A percentile compares a stretch with the other conserved stretches of the same genome.
Evolutionary conservation across 2,888 invertebrate genomes (phyloP).

Genomic region (Leptura quadrifasciata): DNA sequence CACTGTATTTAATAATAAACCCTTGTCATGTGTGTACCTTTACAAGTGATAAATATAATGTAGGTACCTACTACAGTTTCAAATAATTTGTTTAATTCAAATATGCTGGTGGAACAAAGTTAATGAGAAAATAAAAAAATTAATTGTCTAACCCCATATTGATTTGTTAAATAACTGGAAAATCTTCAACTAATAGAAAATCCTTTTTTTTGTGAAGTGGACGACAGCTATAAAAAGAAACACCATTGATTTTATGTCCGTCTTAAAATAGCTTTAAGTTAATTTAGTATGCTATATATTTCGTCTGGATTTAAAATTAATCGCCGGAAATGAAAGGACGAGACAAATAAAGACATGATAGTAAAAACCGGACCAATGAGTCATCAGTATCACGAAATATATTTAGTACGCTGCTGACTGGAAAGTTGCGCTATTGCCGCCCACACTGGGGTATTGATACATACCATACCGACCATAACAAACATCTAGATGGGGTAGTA

Average conservation of each 20-base stretch:
- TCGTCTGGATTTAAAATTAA: slow-evolving; percentile 1
- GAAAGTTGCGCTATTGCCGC: not conserved
- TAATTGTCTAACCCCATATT: no score
- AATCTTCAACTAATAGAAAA: not conserved
- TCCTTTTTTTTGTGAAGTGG: not conserved
- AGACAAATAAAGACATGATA: slow-evolving; percentile 1
- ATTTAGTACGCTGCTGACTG: slow-evolving; percentile 4
- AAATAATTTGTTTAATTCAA: no score
- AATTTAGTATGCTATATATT: not conserved
- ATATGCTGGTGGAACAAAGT: no score
- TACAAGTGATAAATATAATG: no score
- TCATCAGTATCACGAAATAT: not conserved
- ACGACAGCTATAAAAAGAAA: not conserved
- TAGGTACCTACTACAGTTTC: no score
- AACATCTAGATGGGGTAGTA: slow-evolving; percentile 20
- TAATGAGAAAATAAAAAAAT: no score
- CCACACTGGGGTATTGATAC: slow-evolving; percentile 11
- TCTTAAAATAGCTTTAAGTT: slow-evolving; percentile 6
- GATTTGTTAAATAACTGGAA: no score
- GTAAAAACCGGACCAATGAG: not conserved
- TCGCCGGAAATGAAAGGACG: not conserved
- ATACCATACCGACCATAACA: slow-evolving; percentile 30
- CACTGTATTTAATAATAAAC: no score
- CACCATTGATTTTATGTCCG: not conserved
- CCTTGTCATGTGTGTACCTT: no score